Base-by-base conservation (phyloP, 2,113 vertebrate genomes). In the Euleptes europaea region DNA sequence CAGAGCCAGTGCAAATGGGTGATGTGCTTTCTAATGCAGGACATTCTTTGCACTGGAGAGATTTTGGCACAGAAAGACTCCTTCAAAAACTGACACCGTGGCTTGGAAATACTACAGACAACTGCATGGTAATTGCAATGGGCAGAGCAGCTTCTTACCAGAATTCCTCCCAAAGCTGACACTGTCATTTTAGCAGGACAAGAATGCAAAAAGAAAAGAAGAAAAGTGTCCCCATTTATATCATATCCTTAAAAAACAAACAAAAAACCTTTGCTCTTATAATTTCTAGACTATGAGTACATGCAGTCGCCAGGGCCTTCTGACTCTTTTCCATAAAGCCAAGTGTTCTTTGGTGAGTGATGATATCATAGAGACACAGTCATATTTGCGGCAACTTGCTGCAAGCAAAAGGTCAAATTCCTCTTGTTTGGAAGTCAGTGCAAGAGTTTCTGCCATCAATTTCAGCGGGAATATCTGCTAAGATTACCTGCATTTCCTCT, bases 111-210 rank as follows among this genome's bases (percentile, higher is more conserved):
- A 86, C 66, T 77, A 79, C 80, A 92, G 88, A 57, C 88, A 83
- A 65, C 89, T 0, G 0, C 81, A 79, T 80, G 90, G 90, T 80
- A 84, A 87, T 60, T 60, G 57, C 57, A 60, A 8, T 60, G 21
- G 21, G 19, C 70, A 82, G 38, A 80, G 71, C 84, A 84, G 93
- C 90, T 79, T 17, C 35, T 33, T 86, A 75, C 92, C 93, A 94
- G 88, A 66, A 88, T 91, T 93, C 84, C 86, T 92, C 91, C 92
- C 90, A 90, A 90, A 92, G 87, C 90, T 90, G 91, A 87, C 86
- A 86, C 80, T 91, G 88, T 88, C 82, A 91, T 80, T 93, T 38
- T 90, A 86, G 84, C 88, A 87, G 90, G 90, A 87, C 84, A 87
- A 92, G 76, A 86, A 38, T 3, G 40, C 90, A 94, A 92, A 91